These are phyloP conservation scores for Oryctes rhinoceros DNA, from an alignment of 1,140 invertebrate species.

Conservation along the genomic window DNA sequence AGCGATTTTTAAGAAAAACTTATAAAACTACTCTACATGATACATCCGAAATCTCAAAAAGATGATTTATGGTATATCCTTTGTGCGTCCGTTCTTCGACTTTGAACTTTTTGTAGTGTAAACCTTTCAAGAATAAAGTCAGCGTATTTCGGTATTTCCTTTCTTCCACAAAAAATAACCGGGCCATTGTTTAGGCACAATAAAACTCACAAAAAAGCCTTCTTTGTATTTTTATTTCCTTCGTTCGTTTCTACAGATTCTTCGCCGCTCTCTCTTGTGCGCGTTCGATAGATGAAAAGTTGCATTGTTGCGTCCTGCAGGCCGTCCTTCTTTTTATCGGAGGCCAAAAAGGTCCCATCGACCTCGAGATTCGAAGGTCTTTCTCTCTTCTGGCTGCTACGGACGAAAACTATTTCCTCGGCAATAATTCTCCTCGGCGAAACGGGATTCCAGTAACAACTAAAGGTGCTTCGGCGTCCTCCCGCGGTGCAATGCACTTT, in stretches of 20 bases:
- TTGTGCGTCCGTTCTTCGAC: slow-evolving; percentile 20
- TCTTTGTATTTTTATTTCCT: slow-evolving; percentile 40
- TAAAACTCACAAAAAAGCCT: slow-evolving; percentile 41
- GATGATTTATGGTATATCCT: slow-evolving; percentile 17
- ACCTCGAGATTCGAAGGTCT: slow-evolving; percentile 54
- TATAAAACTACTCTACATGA: background rate
- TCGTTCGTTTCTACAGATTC: background rate
- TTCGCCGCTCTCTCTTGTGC: background rate
- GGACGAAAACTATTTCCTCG: slow-evolving; percentile 52
- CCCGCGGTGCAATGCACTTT: slow-evolving; percentile 53
- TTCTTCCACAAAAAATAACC: slow-evolving; percentile 37
- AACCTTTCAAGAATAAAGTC: slow-evolving; percentile 35
- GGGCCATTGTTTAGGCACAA: slow-evolving; percentile 43
- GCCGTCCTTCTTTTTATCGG: background rate
- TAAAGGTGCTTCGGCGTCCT: slow-evolving; percentile 49
- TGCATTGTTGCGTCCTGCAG: slow-evolving; percentile 26
- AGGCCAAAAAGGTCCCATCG: slow-evolving; percentile 44
- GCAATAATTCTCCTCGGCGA: slow-evolving; percentile 51
- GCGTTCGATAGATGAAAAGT: slow-evolving; percentile 11
- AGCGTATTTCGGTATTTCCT: slow-evolving; percentile 44
- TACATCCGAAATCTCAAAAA: background rate
- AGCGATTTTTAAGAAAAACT: background rate
- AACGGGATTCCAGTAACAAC: slow-evolving; percentile 51
- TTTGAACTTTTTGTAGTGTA: slow-evolving; percentile 12
- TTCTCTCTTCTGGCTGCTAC: slow-evolving; percentile 38